A percentile compares a stretch with the other conserved stretches of the same genome.
Conservation (phyloP, 2,113 vertebrate species). For the Sapajus apella region DNA sequence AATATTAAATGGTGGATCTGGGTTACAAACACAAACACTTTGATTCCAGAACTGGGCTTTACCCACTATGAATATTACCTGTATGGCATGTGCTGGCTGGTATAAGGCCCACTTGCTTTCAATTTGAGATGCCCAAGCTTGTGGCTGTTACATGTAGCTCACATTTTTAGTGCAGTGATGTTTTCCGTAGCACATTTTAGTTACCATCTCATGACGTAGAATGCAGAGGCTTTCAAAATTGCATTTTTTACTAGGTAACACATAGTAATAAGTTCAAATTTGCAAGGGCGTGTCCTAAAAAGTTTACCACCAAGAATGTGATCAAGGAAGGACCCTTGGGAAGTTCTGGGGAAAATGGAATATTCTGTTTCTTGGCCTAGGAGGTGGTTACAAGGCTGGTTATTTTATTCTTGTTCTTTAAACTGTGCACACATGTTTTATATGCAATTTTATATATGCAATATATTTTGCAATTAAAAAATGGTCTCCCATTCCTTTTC, state of each 20-base stretch:
- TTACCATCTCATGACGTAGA: neutral
- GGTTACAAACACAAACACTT: neutral
- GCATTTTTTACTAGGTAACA: neutral
- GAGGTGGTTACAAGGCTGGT: neutral
- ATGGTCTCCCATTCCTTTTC: neutral
- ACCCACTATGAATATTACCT: neutral
- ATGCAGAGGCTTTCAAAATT: neutral
- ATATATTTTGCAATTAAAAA: neutral
- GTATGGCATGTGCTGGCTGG: neutral
- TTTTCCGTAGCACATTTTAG: neutral
- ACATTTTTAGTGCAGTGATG: neutral
- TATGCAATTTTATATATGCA: neutral
- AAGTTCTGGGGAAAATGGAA: neutral
- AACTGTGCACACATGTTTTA: neutral
- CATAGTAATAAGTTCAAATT: neutral
- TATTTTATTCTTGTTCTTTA: neutral
- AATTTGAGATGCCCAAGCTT: neutral
- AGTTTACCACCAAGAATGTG: neutral
- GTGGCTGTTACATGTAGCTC: neutral
- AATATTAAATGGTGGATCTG: neutral
- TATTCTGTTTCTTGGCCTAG: neutral
- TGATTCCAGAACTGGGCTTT: neutral
- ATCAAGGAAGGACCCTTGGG: neutral
- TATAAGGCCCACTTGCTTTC: neutral
- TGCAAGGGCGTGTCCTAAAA: neutral